Conservation (phyloP, 2,113 vertebrate genomes). For the Stictonetta naevosa region DNA sequence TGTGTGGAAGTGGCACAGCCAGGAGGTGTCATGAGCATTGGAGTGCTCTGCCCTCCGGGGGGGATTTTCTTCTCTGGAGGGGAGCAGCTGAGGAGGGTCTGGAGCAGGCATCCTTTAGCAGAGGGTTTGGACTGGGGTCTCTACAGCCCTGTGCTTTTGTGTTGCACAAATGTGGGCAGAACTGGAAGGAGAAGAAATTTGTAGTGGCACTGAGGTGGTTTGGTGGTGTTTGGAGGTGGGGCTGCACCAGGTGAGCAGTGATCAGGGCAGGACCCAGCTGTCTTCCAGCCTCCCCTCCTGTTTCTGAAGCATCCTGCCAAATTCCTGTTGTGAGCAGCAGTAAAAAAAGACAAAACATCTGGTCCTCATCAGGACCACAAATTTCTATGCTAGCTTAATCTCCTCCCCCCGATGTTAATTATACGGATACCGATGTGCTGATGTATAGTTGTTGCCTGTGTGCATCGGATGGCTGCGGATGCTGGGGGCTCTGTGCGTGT, state of each 20-base stretch:
- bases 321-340: background rate
- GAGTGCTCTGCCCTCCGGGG: background rate
- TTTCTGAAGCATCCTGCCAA: background rate
- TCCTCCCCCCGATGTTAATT: background rate
- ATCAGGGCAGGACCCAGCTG: background rate
- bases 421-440: background rate
- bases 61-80: background rate
- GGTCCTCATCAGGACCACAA: background rate
- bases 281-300: background rate
- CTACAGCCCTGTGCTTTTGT: background rate
- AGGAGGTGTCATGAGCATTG: background rate
- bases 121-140: background rate
- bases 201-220: rapidly evolving
- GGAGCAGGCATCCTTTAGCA: background rate
- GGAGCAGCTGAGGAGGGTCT: background rate
- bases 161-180: rapidly evolving
- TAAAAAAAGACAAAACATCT: background rate
- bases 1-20: rapidly evolving
- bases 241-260: background rate
- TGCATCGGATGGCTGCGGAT: too few species aligned
- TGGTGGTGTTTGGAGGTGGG: background rate
- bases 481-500: background rate
- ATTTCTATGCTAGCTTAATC: background rate
- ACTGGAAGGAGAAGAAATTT: rapidly evolving
- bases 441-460: background rate